These are phyloP conservation scores for Peromyscus leucopus DNA, from an alignment of 2,113 vertebrate species.

Conservation along the genomic window DNA sequence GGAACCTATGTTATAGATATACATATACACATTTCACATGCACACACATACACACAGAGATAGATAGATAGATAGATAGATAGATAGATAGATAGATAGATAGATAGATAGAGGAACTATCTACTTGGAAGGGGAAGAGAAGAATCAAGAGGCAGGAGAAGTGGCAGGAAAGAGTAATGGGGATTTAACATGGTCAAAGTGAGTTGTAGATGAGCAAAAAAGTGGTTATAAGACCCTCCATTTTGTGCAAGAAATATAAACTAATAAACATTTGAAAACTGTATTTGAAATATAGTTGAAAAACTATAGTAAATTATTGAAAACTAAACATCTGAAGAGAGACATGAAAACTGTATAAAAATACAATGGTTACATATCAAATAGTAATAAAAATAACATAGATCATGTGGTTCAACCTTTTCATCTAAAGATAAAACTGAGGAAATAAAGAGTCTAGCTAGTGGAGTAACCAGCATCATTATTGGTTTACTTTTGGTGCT, in stretches of 20 bases:
- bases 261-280: neutral
- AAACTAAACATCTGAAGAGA: neutral
- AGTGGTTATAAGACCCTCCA: neutral
- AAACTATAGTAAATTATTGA: too few species aligned
- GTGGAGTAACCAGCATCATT: neutral
- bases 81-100: neutral
- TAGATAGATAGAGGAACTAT: neutral
- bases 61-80: neutral
- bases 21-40: neutral
- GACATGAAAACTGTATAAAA: neutral
- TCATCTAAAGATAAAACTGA: neutral
- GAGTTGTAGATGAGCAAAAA: neutral
- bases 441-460: neutral
- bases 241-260: neutral
- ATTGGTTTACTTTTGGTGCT: neutral
- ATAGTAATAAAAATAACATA: constrained; percentile 5
- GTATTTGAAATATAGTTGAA: too few species aligned
- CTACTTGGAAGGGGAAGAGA: neutral
- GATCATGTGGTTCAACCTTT: neutral
- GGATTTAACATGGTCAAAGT: neutral
- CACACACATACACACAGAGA: neutral
- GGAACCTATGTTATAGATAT: neutral
- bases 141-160: neutral
- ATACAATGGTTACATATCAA: neutral
- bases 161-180: neutral